Conservation (phyloP, 2,113 vertebrate genomes). For the Pholis gunnellus region DNA sequence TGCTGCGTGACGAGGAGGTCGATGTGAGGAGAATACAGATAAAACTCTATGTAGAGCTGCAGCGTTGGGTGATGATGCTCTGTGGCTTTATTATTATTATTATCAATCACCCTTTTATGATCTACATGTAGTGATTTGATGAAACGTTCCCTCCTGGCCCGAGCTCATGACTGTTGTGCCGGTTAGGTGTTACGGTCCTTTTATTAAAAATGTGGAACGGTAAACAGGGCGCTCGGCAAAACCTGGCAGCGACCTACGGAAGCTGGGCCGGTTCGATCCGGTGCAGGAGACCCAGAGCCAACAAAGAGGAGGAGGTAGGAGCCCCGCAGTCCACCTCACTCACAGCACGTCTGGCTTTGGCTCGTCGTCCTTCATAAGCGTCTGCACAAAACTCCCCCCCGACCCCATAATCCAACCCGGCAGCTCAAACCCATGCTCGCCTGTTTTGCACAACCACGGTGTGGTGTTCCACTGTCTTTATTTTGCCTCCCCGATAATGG, state of each 20-base stretch:
- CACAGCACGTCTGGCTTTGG: slow-evolving; percentile 61
- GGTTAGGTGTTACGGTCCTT: slow-evolving; percentile 27
- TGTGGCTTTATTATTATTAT: too few species aligned
- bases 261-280: slow-evolving; percentile 89
- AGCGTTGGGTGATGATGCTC: too few species aligned
- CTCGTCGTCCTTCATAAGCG: slow-evolving; percentile 34
- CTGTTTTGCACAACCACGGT: slow-evolving; percentile 7
- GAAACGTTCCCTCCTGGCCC: neutral
- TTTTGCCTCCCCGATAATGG: slow-evolving; percentile 20
- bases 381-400: slow-evolving; percentile 32
- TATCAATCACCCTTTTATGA: neutral
- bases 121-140: neutral
- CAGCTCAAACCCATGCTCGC: slow-evolving; percentile 30
- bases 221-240: slow-evolving; percentile 96
- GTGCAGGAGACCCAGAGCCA: slow-evolving; percentile 91
- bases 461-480: slow-evolving; percentile 20
- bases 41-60: neutral
- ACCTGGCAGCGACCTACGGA: slow-evolving; percentile 91
- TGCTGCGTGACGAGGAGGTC: neutral
- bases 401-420: slow-evolving; percentile 50
- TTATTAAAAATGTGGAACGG: slow-evolving; percentile 90
- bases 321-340: slow-evolving; percentile 61
- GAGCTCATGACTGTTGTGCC: slow-evolving; percentile 32
- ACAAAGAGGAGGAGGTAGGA: slow-evolving; percentile 99
- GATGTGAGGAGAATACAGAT: neutral